Percentiles rank a stretch among this genome's conserved stretches.
Conservation (phyloP, 2,888 invertebrate species). For the Calameuta idolon region DNA sequence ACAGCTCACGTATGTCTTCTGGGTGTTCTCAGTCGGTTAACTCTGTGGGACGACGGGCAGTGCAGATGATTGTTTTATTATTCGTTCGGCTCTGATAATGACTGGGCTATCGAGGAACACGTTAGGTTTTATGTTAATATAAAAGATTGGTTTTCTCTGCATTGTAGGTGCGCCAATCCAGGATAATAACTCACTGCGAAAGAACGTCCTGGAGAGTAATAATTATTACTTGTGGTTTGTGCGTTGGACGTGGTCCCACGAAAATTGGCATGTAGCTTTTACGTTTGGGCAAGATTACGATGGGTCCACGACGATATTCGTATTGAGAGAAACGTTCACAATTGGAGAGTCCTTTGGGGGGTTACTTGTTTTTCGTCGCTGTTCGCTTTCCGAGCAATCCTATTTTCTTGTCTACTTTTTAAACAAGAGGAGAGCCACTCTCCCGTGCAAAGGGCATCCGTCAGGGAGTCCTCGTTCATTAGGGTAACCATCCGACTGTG, state of each 20-base stretch:
- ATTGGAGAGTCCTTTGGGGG: not conserved
- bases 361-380: not conserved
- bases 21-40: not conserved
- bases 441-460: not conserved
- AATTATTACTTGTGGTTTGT: slow-evolving; percentile 42
- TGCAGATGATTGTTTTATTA: not conserved
- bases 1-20: not conserved
- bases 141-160: slow-evolving; percentile 13
- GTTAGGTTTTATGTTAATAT: slow-evolving; percentile 57
- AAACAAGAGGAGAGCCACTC: not conserved
- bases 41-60: not conserved
- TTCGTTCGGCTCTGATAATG: not conserved
- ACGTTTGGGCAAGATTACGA: not conserved
- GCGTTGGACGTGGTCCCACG: not conserved
- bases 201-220: slow-evolving; percentile 36
- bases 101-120: slow-evolving; percentile 27
- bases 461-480: slow-evolving; percentile 23
- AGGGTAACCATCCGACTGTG: slow-evolving; percentile 30
- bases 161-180: slow-evolving; percentile 52
- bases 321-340: not conserved
- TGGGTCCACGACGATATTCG: not conserved
- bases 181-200: slow-evolving; percentile 48
- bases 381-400: slow-evolving; percentile 24
- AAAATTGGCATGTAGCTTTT: not conserved
- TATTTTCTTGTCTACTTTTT: not conserved